Percentiles rank a stretch among this genome's conserved stretches.
phyloP scores from a whole-genome alignment of 2,888 invertebrate species.

The Lasioglossum oenotherae region DNA sequence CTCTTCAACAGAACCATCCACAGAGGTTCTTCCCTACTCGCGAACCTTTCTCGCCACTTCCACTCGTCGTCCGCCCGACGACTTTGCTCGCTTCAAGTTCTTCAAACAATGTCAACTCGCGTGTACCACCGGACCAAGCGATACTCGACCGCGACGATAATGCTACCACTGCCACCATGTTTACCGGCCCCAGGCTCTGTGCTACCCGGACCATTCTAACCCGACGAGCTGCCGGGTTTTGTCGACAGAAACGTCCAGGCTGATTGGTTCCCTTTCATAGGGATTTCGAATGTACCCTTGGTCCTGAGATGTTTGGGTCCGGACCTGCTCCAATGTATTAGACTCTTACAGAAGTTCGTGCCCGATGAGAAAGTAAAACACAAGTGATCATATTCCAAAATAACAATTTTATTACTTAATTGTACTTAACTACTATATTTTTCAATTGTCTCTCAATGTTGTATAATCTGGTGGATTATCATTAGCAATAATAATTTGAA shows the following conservation, averaged over 20 bases:
- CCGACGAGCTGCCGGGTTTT: background rate
- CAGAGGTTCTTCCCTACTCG: conserved; percentile 60
- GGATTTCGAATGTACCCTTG: background rate
- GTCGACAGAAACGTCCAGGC: background rate
- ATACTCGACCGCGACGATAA: conserved; percentile 47
- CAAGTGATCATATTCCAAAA: no score
- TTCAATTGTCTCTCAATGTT: no score
- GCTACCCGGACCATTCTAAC: conserved; percentile 36
- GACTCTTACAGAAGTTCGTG: no score
- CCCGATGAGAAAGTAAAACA: no score
- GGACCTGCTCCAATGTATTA: no score
- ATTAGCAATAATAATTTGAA: background rate
- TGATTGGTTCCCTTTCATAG: background rate
- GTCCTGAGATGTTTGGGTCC: background rate
- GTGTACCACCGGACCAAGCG: conserved; percentile 34
- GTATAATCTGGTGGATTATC: no score
- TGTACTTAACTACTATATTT: no score
- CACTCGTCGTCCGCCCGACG: conserved; percentile 52
- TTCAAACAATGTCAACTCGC: conserved; percentile 77
- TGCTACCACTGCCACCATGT: conserved; percentile 60
- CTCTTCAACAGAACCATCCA: background rate
- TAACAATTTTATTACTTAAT: no score
- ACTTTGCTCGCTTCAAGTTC: conserved; percentile 72
- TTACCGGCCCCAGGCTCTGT: conserved; percentile 54
- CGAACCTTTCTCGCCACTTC: conserved; percentile 72